Evolutionary conservation across 2,797 vertebrate species (phyloP), one percentile per base, ranked within the genome.

Genomic region (Falco novaeseelandiae): DNA sequence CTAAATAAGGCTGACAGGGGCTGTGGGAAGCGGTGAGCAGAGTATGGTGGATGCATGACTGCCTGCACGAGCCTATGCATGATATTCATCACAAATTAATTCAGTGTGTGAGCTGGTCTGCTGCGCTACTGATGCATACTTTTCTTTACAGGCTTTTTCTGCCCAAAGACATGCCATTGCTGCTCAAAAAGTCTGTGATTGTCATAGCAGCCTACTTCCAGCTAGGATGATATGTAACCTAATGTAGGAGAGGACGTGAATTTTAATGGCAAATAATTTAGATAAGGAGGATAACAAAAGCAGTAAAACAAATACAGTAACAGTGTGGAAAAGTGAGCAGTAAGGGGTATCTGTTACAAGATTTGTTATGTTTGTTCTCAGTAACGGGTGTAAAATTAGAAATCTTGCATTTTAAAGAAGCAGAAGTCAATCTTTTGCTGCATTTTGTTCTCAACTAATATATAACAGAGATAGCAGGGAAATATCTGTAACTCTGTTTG

Each of bases 41-140:
- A 34, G n/a, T 4, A 4, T 40, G 61, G 61, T 73, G 67, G 73
- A 87, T 70, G 83, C 46, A n/a, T 87, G 89, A 57, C 40, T 93
- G 83, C 62, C 54, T 51, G 40, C 62, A 76, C 80, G 87, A 77
- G 77, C 34, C 69, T 51, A 1, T 69, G 70, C 20, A 16, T 40
- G 80, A 69, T 82, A 77, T 48, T 93, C 42, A 52, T 87, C 62
- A 62, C 73, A 83, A 87, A 80, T 93, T 87, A 78, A 93, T 92
- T 87, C 51, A 26, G 2, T 21, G 38, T 58, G 70, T 87, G 95
- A 92, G 66, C 62, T 40, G 58, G 36, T 69, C 74, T 93, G 62
- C 85, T 87, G 32, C 51, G 80, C 62, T 90, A 13, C 62, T 79
- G 73, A 59, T 58, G 30, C 54, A 14, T 63, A 2, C 21, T 87